Base-by-base conservation (phyloP, 2,113 vertebrate genomes). In the Stegostoma tigrinum region DNA sequence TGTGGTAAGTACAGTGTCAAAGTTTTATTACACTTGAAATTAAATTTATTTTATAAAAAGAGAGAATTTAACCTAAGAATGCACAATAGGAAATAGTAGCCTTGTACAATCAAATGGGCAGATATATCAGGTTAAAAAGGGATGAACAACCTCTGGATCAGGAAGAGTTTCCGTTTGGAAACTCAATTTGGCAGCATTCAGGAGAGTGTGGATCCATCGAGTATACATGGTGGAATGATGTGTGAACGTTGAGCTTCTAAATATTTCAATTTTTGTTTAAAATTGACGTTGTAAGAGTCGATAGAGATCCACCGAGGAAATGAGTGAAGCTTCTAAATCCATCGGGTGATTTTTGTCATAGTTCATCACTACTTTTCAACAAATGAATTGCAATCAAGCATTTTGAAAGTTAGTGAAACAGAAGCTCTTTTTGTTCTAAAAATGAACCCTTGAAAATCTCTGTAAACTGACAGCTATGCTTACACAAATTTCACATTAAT, bases 1-100 rank as follows among this genome's bases (percentile, higher is more conserved):
- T 96, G 99, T 99, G 98, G 99, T 99, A 97, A 97, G 98, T 96
- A 75, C 17, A 34, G 24, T 72, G 30, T 48, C 42, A 52, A 45
- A 5, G 14, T 42, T 8, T 70, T 14, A 30, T 38, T 66, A 21
- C 19, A 66, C 34, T 94, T 52, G 48, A 94, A 30, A 38, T 67
- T 67, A 94, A 94, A 90, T 30, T 90, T n/a, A 27, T 15, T 67
- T 66, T 24, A 67, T 94, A 3, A 2, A 34, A n/a, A 42, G 64
- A n/a, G 34, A 94, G 2, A 5, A 67, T 66, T 67, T 38, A 66
- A 66, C 34, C 7, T 38, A 64, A 64, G 34, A 12, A 38, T 67
- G n/a, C n/a, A 21, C 21, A 94, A 67, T 10, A 66, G n/a, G 34
- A 64, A 94, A 66, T 94, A 5, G 34, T 67, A 8, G 52, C 3